Evolutionary conservation across 2,113 vertebrate species (phyloP).

Genomic region (Edolisoma coerulescens): DNA sequence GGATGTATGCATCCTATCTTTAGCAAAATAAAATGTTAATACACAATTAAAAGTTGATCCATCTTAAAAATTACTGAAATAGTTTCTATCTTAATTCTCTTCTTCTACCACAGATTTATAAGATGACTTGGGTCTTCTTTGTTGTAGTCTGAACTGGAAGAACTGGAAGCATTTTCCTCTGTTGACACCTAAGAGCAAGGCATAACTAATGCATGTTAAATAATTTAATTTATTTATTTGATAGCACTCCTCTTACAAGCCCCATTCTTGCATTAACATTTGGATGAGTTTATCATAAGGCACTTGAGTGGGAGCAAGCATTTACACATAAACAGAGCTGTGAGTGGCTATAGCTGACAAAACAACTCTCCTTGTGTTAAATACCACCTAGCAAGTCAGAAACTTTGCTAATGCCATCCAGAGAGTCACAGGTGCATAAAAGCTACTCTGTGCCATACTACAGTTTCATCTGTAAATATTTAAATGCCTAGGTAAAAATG

Average conservation of each 20-base stretch:
- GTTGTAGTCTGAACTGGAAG: neutral
- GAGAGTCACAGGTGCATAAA: neutral
- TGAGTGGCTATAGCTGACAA: neutral
- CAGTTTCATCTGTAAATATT: neutral
- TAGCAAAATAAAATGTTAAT: neutral
- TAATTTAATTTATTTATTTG: neutral
- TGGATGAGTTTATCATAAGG: neutral
- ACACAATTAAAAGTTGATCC: neutral
- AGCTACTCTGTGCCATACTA: neutral
- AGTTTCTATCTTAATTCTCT: neutral
- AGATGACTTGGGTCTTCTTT: neutral
- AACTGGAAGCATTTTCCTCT: neutral
- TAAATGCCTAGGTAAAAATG: neutral
- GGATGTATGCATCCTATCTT: neutral
- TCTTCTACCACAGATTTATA: neutral
- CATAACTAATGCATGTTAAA: neutral
- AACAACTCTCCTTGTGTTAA: neutral
- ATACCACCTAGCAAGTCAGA: neutral
- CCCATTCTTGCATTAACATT: neutral
- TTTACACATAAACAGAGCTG: neutral
- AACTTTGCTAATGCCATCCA: neutral
- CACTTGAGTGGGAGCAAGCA: neutral
- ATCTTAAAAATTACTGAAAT: neutral
- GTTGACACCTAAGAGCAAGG: neutral
- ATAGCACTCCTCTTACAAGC: neutral